Evolutionary conservation across 2,797 vertebrate species (phyloP).

Genomic region (Saxicola maurus): DNA sequence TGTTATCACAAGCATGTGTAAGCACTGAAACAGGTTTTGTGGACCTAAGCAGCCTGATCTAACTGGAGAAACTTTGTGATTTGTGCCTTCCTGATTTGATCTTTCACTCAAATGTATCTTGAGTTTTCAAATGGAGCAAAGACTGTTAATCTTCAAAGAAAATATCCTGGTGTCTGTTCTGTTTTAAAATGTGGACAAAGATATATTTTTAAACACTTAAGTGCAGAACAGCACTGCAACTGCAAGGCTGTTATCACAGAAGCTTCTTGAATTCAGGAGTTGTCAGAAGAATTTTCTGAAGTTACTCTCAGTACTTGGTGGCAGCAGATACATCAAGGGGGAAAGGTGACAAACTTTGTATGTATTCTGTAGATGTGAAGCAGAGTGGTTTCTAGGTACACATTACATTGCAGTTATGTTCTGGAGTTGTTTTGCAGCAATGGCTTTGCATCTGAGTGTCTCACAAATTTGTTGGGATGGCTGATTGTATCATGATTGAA

Average conservation of each 20-base stretch:
- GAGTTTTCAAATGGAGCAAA: background rate
- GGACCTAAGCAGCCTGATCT: background rate
- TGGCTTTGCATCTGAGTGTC: background rate
- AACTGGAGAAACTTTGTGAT: rapidly evolving
- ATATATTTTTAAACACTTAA: background rate
- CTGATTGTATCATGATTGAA: background rate
- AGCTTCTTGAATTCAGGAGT: background rate
- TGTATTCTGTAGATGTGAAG: background rate
- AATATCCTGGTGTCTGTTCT: background rate
- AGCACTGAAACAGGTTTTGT: background rate
- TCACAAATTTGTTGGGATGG: background rate
- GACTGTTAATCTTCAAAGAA: background rate
- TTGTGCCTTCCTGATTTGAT: background rate
- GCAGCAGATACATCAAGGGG: background rate
- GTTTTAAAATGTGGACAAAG: background rate
- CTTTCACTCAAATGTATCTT: background rate
- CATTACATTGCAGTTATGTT: background rate
- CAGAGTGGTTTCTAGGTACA: background rate
- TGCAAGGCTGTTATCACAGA: background rate
- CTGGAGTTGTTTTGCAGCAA: background rate
- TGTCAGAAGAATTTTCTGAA: background rate
- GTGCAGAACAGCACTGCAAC: background rate
- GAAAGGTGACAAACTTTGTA: background rate
- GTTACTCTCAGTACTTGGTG: background rate
- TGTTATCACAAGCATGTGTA: background rate